Conservation (phyloP, 2,888 invertebrate species). For the Ellobium chinense region DNA sequence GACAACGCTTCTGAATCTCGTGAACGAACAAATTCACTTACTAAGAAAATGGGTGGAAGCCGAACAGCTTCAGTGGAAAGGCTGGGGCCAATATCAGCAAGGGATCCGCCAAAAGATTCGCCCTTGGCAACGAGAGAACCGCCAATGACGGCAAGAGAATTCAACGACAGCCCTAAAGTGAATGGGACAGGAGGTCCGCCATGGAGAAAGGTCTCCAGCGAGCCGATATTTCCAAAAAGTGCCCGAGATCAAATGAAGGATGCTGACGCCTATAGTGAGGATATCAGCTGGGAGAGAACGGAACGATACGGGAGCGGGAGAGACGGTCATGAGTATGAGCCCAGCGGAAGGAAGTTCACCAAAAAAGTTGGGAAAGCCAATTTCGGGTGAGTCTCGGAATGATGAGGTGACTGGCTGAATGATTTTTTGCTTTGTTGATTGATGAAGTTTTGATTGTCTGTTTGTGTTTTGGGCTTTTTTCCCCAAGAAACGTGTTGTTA, state of each 20-base stretch:
- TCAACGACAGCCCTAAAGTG: neutral
- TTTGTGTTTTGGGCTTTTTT: too few species aligned
- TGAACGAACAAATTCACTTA: neutral
- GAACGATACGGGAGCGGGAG: neutral
- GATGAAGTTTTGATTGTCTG: too few species aligned
- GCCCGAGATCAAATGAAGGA: neutral
- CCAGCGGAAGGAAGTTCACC: neutral
- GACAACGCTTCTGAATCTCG: neutral
- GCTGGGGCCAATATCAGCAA: neutral
- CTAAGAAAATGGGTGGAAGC: neutral
- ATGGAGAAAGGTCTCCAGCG: constrained; percentile 5
- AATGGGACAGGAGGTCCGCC: neutral
- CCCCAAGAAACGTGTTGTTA: too few species aligned
- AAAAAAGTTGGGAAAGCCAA: neutral
- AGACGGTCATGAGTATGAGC: neutral
- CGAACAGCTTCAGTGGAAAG: neutral
- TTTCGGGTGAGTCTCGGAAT: constrained; percentile 2
- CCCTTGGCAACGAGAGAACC: too few species aligned
- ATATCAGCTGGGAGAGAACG: neutral
- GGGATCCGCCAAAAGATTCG: neutral
- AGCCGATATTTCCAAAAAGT: neutral
- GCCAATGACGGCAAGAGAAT: too few species aligned
- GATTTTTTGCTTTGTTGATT: too few species aligned
- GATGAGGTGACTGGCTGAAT: too few species aligned
- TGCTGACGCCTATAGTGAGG: neutral